Percentiles rank a stretch among this genome's conserved stretches.
Conservation (phyloP, 2,113 vertebrate species). For the Semnornis frantzii region DNA sequence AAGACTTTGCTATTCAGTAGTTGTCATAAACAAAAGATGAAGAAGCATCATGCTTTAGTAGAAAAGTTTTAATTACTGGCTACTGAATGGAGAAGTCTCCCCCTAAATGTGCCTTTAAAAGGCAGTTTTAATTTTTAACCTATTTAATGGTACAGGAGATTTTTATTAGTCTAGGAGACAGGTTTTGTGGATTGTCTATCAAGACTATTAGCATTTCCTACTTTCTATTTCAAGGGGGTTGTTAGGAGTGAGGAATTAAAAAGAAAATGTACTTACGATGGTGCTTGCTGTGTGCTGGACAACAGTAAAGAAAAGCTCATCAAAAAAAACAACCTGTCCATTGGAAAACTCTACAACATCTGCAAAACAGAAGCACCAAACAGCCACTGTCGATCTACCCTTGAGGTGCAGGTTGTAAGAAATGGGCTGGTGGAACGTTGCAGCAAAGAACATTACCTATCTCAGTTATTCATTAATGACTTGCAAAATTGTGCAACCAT, state of each 20-base stretch:
- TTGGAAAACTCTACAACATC: conserved; percentile 15
- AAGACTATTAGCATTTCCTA: neutral
- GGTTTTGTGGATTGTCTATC: neutral
- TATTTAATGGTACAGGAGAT: neutral
- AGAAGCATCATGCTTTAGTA: neutral
- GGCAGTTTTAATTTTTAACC: neutral
- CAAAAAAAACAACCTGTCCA: conserved; percentile 45
- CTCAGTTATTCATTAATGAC: conserved; percentile 64
- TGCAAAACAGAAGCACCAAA: conserved; percentile 8
- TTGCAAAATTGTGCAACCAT: neutral
- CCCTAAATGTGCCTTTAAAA: neutral
- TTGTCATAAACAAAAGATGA: neutral
- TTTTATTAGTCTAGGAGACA: neutral
- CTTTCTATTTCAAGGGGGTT: neutral
- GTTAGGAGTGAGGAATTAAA: neutral
- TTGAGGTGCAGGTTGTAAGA: neutral
- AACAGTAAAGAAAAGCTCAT: conserved; percentile 17
- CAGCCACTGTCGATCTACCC: neutral
- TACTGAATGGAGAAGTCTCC: neutral
- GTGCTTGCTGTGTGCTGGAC: conserved; percentile 31
- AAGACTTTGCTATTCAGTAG: neutral
- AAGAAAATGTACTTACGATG: conserved; percentile 68
- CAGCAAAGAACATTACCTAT: neutral
- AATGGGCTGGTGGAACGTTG: neutral
- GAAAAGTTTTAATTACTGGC: neutral